Base-by-base conservation (phyloP, 2,888 invertebrate species). In the Anthophora plumipes region DNA sequence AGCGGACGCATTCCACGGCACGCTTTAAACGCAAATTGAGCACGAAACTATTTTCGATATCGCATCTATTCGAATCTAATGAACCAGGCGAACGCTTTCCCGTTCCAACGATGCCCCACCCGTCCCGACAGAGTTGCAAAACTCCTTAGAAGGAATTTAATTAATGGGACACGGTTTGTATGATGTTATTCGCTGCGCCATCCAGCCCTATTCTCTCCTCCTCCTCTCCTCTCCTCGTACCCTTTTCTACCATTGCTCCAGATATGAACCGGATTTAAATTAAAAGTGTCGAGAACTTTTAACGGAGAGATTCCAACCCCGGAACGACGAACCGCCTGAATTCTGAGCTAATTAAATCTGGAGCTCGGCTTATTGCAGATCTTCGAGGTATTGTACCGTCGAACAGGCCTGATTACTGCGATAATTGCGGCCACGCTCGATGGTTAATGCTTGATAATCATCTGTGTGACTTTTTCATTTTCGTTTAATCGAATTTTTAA, bases 241-340 rank as follows among this genome's bases (percentile, higher is more conserved):
- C n/a, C 37, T 64, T 50, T 14, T 12, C 37, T 4, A 1, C 20
- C 63, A 72, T 84, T 78, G 72, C 82, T 85, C 80, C 77, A 91
- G 91, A 91, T 91, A 90, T 91, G 89, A 91, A 90, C 86, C 84
- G 83, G 88, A 91, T 90, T 90, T 89, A 89, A 91, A 92, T 91
- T 89, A 90, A 92, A 92, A 91, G 90, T 91, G 90, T 89, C 88
- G 82, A 80, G 82, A 90, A 91, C 87, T 90, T 89, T 89, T 85
- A 85, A 83, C 77, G 74, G 75, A 85, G 86, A 64, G 88, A 91
- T 88, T 90, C 85, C 86, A 79, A 68, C 75, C 74, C 67, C n/a
- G n/a, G n/a, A n/a, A n/a, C n/a, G 68, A 76, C 70, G 64, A 63
- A 70, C 73, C 72, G 77, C 71, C 84, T 85, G 79, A 80, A 78